A percentile compares a stretch with the other conserved stretches of the same genome.
Conservation (phyloP, 64 coral and sea anemone genomes). For the Montipora foliosa region DNA sequence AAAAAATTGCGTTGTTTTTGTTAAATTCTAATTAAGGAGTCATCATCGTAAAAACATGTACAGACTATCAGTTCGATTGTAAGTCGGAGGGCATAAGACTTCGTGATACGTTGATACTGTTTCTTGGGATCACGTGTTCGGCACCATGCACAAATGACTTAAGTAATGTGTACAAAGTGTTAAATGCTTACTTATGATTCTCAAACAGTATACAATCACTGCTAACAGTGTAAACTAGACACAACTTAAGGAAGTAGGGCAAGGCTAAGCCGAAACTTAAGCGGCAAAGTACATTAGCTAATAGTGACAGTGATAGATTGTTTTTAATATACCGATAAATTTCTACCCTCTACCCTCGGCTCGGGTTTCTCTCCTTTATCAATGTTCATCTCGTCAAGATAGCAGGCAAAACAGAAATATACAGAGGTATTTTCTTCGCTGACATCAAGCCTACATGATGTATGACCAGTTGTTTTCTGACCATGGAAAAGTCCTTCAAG, state of each 20-base stretch:
- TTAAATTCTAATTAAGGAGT: conserved; percentile 1
- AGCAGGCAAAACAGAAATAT: not conserved
- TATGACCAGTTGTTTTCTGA: conserved; percentile 44
- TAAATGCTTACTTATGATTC: conserved; percentile 12
- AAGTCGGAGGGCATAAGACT: too few species aligned
- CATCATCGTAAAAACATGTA: not conserved
- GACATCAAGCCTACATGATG: conserved; percentile 21
- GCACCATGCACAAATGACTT: not conserved
- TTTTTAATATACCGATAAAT: conserved; percentile 34
- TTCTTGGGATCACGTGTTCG: not conserved
- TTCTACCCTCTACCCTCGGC: not conserved
- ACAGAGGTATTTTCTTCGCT: not conserved
- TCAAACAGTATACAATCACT: conserved; percentile 9
- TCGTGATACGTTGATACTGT: not conserved
- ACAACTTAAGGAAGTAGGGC: not conserved
- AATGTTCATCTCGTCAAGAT: conserved; percentile 28
- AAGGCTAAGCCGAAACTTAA: conserved; percentile 11
- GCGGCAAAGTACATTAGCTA: not conserved
- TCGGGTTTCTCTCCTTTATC: conserved; percentile 46
- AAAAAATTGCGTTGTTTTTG: conserved; percentile 2
- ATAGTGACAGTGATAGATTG: conserved; percentile 45
- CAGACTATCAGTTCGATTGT: not conserved
- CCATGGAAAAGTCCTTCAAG: not conserved
- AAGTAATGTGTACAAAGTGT: not conserved
- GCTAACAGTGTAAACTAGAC: conserved; percentile 11